Evolutionary conservation across 2,797 vertebrate species (phyloP), one percentile per base, ranked within the genome.

Genomic region (Cheirogaleus major): DNA sequence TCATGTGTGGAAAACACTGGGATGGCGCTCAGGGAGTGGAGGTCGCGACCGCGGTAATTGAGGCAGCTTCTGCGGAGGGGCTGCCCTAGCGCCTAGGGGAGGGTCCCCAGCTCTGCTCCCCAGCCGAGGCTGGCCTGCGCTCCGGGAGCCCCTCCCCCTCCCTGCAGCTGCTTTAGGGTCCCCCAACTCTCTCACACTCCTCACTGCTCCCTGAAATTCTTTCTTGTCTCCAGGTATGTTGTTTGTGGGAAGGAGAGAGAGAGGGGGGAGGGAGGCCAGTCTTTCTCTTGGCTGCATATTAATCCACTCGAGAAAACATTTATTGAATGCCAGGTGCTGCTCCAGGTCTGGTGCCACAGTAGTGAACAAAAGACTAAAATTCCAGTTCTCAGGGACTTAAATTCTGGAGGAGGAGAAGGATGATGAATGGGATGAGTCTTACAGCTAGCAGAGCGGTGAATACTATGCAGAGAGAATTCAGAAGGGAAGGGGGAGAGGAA

Each of bases 41-140:
- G 67, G 48, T 38, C 2, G 45, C 20, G 13, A 17, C 14, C 23
- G 50, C 8, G 30, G 22, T 7, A 30, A 72, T 12, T 13, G 11
- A 3, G 8, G 12, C 30, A 38, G 69, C 30, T 55, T 55, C 35
- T 65, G 57, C 15, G 45, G 84, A 63, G 20, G 48, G 27, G 22
- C 45, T 15, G 43, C 14, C 30, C 55, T 38, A 5, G 9, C 4
- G 17, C 3, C 9, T 35, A 1, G 4, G 8, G 75, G 9, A 0
- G 5, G 18, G 3, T 23, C n/a, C 23, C 7, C 22, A 15, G 30
- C 18, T 72, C 27, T 35, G 27, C 14, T 32, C 13, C 30, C 61
- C 30, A 10, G 1, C 1, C 10, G 4, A 48, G 79, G 43, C 43
- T 35, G 72, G n/a, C 23, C 50, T 45, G 43, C 23, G 57, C 55